phyloP scores from a whole-genome alignment of 2,888 invertebrate species.

The Pheosia gnoma region DNA sequence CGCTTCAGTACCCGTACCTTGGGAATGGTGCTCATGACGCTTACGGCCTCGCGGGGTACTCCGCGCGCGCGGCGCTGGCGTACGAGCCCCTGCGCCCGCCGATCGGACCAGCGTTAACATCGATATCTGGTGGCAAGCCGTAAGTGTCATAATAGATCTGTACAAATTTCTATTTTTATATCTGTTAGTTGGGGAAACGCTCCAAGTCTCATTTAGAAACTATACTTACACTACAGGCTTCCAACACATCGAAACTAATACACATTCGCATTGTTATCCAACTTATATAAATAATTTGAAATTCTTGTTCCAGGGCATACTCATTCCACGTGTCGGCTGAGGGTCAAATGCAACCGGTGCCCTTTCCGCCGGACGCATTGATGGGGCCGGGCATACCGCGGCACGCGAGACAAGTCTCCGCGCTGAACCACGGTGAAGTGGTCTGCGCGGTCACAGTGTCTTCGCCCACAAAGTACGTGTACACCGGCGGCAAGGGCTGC shows the following conservation, averaged over 20 bases:
- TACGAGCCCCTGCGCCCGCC: slow-evolving; percentile 80
- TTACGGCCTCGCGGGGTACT: slow-evolving; percentile 78
- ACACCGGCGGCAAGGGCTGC: slow-evolving; percentile 98
- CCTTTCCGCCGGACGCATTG: slow-evolving; percentile 96
- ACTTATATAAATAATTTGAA: neutral
- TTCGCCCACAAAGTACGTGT: slow-evolving; percentile 95
- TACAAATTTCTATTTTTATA: neutral
- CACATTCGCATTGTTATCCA: no score
- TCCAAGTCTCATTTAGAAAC: neutral
- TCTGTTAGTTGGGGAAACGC: neutral
- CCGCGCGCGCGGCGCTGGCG: slow-evolving; percentile 78
- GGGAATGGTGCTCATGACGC: slow-evolving; percentile 80
- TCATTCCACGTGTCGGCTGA: slow-evolving; percentile 97
- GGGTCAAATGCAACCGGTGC: slow-evolving; percentile 95
- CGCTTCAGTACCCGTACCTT: slow-evolving; percentile 86
- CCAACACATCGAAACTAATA: no score
- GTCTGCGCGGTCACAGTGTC: slow-evolving; percentile 99
- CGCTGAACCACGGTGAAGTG: slow-evolving; percentile 97
- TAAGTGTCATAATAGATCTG: slow-evolving; percentile 80
- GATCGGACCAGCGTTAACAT: slow-evolving; percentile 84
- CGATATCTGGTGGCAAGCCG: slow-evolving; percentile 94
- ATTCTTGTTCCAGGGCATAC: slow-evolving; percentile 88
- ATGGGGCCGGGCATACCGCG: slow-evolving; percentile 97
- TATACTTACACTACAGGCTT: no score
- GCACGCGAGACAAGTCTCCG: slow-evolving; percentile 96